A percentile compares a stretch with the other conserved stretches of the same genome.
Conservation (phyloP, 2,797 vertebrate species). For the Erethizon dorsatum region DNA sequence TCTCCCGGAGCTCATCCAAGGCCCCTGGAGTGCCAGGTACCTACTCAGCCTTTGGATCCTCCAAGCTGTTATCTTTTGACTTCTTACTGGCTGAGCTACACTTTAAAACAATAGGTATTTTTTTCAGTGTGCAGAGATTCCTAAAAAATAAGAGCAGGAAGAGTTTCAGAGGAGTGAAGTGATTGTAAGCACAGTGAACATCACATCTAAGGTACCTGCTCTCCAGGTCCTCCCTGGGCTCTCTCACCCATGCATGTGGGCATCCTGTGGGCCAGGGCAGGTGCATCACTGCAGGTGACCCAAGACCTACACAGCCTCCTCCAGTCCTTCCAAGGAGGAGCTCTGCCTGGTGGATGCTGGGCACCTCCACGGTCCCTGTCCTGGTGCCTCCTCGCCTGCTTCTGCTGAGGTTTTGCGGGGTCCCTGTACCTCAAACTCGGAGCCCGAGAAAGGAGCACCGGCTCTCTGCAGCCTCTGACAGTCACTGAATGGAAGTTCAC, state of each 20-base stretch:
- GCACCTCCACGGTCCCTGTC: too few relatives aligned
- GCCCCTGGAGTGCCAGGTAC: too few relatives aligned
- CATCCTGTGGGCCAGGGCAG: neutral
- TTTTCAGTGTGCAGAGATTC: neutral
- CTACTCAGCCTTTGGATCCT: neutral
- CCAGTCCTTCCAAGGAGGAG: neutral
- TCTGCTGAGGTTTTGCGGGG: neutral
- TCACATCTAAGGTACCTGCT: neutral
- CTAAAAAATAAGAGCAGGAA: neutral
- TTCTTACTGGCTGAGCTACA: neutral
- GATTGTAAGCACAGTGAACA: neutral
- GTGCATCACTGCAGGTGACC: neutral
- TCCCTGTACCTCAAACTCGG: neutral
- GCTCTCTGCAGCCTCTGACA: neutral
- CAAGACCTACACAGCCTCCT: too few relatives aligned
- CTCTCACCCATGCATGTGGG: too few relatives aligned
- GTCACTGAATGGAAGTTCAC: rapidly evolving
- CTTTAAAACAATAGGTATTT: neutral
- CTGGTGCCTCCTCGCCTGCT: neutral
- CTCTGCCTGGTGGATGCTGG: neutral
- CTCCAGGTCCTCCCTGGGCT: neutral
- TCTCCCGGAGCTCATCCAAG: rapidly evolving
- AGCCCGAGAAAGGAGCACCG: too few relatives aligned
- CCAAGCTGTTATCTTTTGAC: neutral
- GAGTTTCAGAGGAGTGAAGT: neutral